Conservation (phyloP, 2,797 vertebrate genomes). For the Protonibea diacanthus region DNA sequence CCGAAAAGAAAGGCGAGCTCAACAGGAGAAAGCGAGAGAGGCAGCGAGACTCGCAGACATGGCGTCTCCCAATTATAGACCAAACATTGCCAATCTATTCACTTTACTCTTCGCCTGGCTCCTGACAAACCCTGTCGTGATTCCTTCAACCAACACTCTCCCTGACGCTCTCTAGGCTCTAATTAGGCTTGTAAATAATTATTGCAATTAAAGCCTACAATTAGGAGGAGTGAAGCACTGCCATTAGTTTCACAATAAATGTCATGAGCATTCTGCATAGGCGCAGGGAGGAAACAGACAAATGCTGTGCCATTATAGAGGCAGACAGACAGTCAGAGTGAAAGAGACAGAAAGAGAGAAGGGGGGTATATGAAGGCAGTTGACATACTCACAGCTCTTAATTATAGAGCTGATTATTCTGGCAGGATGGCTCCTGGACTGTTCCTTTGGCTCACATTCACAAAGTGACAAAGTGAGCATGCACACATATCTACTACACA, state of each 20-base stretch:
- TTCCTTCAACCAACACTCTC: conserved; percentile 82
- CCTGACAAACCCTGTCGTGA: conserved; percentile 80
- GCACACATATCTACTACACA: neutral
- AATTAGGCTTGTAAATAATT: conserved; percentile 92
- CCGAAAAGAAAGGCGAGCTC: conserved; percentile 17
- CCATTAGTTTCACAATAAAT: conserved; percentile 86
- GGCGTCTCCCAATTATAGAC: conserved; percentile 74
- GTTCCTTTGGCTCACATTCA: conserved; percentile 63
- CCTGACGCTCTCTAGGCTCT: conserved; percentile 83
- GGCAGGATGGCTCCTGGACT: conserved; percentile 70
- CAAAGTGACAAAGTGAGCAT: conserved; percentile 47
- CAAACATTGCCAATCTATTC: conserved; percentile 65
- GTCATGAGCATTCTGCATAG: conserved; percentile 80
- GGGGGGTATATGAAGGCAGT: conserved; percentile 61
- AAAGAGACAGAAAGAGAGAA: conserved; percentile 61
- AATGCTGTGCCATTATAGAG: conserved; percentile 70
- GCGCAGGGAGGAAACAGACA: conserved; percentile 76
- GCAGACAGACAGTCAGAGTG: conserved; percentile 72
- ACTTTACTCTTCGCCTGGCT: conserved; percentile 68
- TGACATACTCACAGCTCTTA: conserved; percentile 78
- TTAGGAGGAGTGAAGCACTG: conserved; percentile 83
- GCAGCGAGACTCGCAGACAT: conserved; percentile 38
- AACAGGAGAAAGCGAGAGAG: conserved; percentile 25
- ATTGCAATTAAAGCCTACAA: conserved; percentile 91
- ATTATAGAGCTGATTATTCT: conserved; percentile 82